Conservation (phyloP, 2,888 invertebrate genomes). For the Metellina segmentata region DNA sequence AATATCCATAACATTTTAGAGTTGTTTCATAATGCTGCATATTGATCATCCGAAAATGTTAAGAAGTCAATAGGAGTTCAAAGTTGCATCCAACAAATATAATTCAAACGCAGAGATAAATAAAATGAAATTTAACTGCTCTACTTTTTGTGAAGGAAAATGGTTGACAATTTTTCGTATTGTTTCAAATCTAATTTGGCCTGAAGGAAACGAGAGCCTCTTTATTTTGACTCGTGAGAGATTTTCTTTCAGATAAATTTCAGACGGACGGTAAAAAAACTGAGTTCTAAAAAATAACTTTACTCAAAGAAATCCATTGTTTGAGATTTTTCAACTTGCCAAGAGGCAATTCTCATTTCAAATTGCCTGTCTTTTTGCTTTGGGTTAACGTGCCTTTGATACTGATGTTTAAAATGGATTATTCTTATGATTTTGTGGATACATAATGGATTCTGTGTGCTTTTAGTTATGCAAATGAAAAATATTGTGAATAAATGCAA, state of each 20-base stretch:
- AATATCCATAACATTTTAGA: too few species aligned
- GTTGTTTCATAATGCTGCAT: too few species aligned
- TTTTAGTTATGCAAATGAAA: too few species aligned
- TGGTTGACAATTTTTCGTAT: neutral
- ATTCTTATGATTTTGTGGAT: too few species aligned
- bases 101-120: neutral
- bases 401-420: too few species aligned
- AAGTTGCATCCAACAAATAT: neutral
- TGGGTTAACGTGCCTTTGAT: too few species aligned
- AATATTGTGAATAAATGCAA: too few species aligned
- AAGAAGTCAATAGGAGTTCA: neutral
- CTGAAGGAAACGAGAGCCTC: neutral
- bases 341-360: neutral
- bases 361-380: neutral
- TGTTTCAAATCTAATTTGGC: slow-evolving; percentile 1
- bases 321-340: neutral
- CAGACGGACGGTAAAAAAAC: neutral
- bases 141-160: neutral
- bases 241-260: neutral
- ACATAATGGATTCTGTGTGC: too few species aligned
- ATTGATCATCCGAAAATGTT: neutral
- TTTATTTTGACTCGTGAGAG: neutral
- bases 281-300: neutral
- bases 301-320: neutral
- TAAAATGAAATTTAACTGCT: neutral